Conservation (phyloP, 2,888 invertebrate genomes). For the Macaria notata region DNA sequence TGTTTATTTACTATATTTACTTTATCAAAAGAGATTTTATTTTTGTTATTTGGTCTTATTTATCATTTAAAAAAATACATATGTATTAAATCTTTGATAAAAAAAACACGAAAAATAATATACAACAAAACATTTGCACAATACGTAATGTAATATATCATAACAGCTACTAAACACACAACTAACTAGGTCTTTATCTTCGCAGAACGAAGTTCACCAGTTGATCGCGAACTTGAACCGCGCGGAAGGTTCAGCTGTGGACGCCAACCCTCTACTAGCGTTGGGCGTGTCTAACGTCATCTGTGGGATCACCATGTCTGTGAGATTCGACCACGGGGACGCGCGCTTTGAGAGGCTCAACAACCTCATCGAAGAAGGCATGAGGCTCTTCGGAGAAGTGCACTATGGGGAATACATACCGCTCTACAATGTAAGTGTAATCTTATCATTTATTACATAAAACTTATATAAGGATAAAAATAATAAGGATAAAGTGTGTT, state of each 20-base stretch:
- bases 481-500: no score
- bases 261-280: conserved; percentile 89
- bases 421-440: conserved; percentile 82
- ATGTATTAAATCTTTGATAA: no score
- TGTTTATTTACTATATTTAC: not conserved
- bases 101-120: no score
- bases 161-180: not conserved
- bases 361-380: conserved; percentile 94
- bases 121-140: no score
- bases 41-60: no score
- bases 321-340: conserved; percentile 91
- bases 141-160: no score
- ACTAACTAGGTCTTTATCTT: conserved; percentile 17
- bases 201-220: conserved; percentile 88
- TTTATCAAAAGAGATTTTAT: no score
- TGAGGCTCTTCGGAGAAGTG: conserved; percentile 92
- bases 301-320: conserved; percentile 94
- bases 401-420: conserved; percentile 93
- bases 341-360: conserved; percentile 90
- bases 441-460: no score
- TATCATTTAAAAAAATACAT: no score
- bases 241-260: conserved; percentile 86
- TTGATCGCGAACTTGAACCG: conserved; percentile 85
- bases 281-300: conserved; percentile 95
- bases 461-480: no score